Base-by-base conservation (phyloP, 2,113 vertebrate species). In the Ifrita kowaldi region DNA sequence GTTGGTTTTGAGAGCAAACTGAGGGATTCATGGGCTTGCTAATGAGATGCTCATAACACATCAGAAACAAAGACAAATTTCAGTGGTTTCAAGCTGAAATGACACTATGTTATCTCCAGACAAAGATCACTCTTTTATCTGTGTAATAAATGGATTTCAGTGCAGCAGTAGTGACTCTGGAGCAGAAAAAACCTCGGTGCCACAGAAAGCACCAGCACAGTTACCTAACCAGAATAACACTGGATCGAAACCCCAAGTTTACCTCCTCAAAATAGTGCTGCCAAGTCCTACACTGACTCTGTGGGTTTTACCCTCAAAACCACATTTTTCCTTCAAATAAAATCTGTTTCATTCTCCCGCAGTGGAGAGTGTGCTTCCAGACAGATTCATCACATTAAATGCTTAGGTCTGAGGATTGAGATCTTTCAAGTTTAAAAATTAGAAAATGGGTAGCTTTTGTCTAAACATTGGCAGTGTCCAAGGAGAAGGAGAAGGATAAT, bases 1-100 rank as follows among this genome's bases (percentile, higher is more conserved):
- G 83, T 21, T 74, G 71, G 90, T 94, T 94, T 75, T 60, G 56
- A 92, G 88, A 96, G 86, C 65, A 90, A 93, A 94, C 62, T 28
- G 80, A 95, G 62, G 73, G 90, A 94, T 94, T 96, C 90, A 44
- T 75, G 69, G 73, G 41, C 73, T 95, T 69, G 80, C 90, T 96
- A 93, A 96, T 89, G 90, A 95, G 92, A 95, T 87, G 88, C 88
- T 96, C 76, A 91, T 87, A 97, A 93, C 87, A 89, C 81, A 84
- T 82, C 83, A 89, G 95, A 96, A 96, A 96, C 73, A 96, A 95
- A 95, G 93, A 94, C 85, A 84, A 79, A 94, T 95, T 95, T 90
- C 92, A 94, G 22, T 90, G 69, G 62, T 94, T 96, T 89, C 88
- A 78, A 97, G 93, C 95, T 90, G 75, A 95, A 96, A 96, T 92